Conservation (phyloP, 1,140 invertebrate genomes). For the Drosophila micromelanica region DNA sequence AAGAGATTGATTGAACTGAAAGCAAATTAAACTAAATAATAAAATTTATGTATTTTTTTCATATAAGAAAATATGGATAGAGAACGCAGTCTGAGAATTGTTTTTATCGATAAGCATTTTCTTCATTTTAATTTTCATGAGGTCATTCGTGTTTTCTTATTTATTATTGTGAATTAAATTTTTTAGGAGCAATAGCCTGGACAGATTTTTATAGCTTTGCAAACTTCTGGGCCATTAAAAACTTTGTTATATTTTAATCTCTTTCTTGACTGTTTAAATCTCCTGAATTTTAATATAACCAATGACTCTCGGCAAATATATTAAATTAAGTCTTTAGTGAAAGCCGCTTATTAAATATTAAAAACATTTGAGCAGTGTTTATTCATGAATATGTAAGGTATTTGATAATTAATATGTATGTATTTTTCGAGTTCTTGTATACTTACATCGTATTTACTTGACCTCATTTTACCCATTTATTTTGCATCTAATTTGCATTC, state of each 20-base stretch:
- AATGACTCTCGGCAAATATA: neutral
- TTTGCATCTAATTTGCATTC: conserved; percentile 84
- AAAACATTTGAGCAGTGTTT: conserved; percentile 2
- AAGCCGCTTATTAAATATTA: neutral
- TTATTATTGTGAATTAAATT: too few species aligned
- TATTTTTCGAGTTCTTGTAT: conserved; percentile 21
- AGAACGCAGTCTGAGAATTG: neutral
- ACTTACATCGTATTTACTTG: conserved; percentile 85
- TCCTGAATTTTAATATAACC: neutral
- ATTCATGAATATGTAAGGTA: neutral
- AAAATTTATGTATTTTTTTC: too few species aligned
- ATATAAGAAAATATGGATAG: neutral
- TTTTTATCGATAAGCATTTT: too few species aligned
- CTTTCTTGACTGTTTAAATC: neutral
- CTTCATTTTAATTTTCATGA: too few species aligned
- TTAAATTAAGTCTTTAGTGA: too few species aligned
- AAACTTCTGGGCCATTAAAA: too few species aligned
- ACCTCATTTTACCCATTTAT: conserved; percentile 85
- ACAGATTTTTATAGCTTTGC: too few species aligned
- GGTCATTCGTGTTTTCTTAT: too few species aligned
- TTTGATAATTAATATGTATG: conserved; percentile 3
- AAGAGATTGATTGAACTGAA: neutral
- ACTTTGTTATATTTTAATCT: neutral
- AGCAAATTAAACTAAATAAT: too few species aligned
- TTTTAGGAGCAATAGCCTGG: too few species aligned